A percentile compares a stretch with the other conserved stretches of the same genome.
These are phyloP conservation scores for Parochlus steinenii DNA, from an alignment of 2,888 invertebrate species.

Conservation along the genomic window DNA sequence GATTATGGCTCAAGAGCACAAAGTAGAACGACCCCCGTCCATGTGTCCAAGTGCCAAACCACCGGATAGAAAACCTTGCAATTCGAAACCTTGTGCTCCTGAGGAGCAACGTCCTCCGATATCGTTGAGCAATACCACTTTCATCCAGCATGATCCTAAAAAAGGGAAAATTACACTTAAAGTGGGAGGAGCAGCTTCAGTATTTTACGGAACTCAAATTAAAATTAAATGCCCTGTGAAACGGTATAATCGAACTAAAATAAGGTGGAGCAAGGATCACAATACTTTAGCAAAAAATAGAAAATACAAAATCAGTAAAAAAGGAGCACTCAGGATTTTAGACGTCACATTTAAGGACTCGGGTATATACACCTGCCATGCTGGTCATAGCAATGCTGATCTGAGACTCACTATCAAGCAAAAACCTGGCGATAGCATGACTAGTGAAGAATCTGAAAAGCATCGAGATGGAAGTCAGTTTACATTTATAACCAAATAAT, in stretches of 20 bases:
- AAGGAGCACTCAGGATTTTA: constrained; percentile 75
- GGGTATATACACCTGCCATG: constrained; percentile 74
- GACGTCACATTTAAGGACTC: constrained; percentile 66
- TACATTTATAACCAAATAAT: constrained; percentile 6
- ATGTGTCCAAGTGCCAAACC: constrained; percentile 64
- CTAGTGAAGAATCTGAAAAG: constrained; percentile 58
- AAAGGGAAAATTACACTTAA: constrained; percentile 51
- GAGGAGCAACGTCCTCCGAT: constrained; percentile 58
- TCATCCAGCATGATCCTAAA: constrained; percentile 67
- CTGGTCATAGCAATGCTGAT: constrained; percentile 66
- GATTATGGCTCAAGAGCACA: constrained; percentile 83
- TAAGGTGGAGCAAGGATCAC: constrained; percentile 80
- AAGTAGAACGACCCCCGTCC: constrained; percentile 57
- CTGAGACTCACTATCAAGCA: constrained; percentile 65
- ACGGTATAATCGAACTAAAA: constrained; percentile 57
- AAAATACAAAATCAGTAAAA: constrained; percentile 76
- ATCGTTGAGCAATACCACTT: constrained; percentile 62
- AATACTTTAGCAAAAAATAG: constrained; percentile 57
- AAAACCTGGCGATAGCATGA: constrained; percentile 60
- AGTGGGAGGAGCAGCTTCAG: constrained; percentile 78
- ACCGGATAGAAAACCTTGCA: constrained; percentile 65
- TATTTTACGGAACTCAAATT: constrained; percentile 79
- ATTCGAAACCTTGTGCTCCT: constrained; percentile 59
- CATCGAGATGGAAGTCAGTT: constrained; percentile 28
- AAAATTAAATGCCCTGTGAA: constrained; percentile 91